Base-by-base conservation (phyloP, 2,113 vertebrate genomes). In the Prochilodus magdalenae region DNA sequence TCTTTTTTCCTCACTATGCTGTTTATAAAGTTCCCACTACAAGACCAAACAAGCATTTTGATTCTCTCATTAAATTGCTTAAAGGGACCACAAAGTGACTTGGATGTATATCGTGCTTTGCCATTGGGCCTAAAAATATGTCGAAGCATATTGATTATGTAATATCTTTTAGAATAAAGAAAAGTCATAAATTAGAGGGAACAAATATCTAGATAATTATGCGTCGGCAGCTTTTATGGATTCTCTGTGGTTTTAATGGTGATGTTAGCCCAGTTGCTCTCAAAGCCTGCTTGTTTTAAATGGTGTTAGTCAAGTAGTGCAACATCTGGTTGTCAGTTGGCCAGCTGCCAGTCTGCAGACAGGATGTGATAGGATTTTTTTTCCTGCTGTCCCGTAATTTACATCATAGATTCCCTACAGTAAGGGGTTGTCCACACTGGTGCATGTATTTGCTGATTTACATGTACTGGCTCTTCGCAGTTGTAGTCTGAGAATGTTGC, bases 301-400 rank as follows among this genome's bases (percentile, higher is more conserved):
- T 73, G 27, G 29, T 79, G 65, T 49, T 79, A 77, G 83, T 55
- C 53, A 83, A 81, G 81, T 81, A 72, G 75, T 81, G 29, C 29
- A 85, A 80, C 88, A 86, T 89, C 83, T 89, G 87, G 77, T 75
- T 77, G 75, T 77, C 77, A 55, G 36, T 49, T 86, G 86, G 74
- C 80, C 70, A 76, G 60, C 62, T 27, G 80, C 78, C 84, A 78
- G 69, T 12, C 18, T 78, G 29, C 72, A 77, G 67, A 62, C 85
- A 85, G 85, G 81, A 86, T 86, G 78, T 84, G 81, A 86, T 80
- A 62, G 26, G 5, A 73, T 73, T 69, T 80, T 76, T 80, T 76
- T 70, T 44, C 29, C 29, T 33, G 30, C 22, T 59, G 14, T 78
- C 55, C 65, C 20, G 33, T 80, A 83, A 87, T 85, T 86, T 63